Base-by-base conservation (phyloP, 2,888 invertebrate genomes). In the Clistopyga incitator region DNA sequence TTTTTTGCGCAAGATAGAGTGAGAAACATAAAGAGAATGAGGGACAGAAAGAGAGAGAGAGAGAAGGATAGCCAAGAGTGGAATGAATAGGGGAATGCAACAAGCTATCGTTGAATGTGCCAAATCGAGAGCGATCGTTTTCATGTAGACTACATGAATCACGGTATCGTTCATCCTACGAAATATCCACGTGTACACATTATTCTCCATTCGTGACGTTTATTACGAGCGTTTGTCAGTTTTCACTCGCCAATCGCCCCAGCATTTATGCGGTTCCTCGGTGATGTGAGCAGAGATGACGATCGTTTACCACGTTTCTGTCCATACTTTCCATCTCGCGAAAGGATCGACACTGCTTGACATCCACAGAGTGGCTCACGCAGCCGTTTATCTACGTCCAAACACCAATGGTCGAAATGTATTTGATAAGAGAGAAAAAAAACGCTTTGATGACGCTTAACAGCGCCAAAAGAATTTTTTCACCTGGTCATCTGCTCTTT, bases 71-170 rank as follows among this genome's bases (percentile, higher is more conserved):
- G 34, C 34, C 29, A 25, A 20, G 34, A 10, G 13, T 13, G 59
- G 8, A 72, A 87, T 88, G 86, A 81, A 84, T 87, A 72, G 77
- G 86, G 2, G 11, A 45, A 91, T 88, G 91, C 91, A 91, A 90
- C 90, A 90, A 91, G 91, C 91, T 90, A 87, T 82, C 84, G 87
- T 76, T 86, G 88, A 89, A 90, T 90, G 88, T 89, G 90, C 90
- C 89, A 91, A 90, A 90, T 89, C 88, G 89, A 87, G 86, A 86
- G 84, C 67, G 64, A 64, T 75, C 75, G 64, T 75, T 75, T 25
- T 20, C 61, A 38, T 23, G n/a, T 20, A 45, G 23, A 25, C 8
- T 75, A 45, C 68, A 71, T 56, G 71, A 65, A 75, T 64, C 47
- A 80, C 67, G 50, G 25, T 18, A 52, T 82, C 77, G 71, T 84